Conservation (phyloP, 2,888 invertebrate species). For the Polylopha cassiicola region DNA sequence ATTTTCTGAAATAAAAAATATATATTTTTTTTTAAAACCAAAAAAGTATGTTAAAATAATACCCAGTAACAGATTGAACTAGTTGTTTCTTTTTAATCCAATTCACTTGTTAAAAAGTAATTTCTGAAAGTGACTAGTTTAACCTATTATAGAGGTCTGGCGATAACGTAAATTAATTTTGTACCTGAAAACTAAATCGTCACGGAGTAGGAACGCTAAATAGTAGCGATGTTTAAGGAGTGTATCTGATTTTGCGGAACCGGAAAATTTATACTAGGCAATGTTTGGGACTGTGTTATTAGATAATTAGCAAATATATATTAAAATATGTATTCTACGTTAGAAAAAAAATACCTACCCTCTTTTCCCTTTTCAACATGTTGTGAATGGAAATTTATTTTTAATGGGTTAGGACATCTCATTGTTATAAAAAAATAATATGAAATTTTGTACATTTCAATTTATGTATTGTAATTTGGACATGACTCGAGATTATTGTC, state of each 20-base stretch:
- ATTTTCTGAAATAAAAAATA: too few species aligned
- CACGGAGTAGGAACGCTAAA: slow-evolving; percentile 12
- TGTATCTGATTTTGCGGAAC: slow-evolving; percentile 24
- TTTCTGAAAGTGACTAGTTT: too few species aligned
- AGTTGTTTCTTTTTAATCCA: too few species aligned
- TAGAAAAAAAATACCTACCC: slow-evolving; percentile 48
- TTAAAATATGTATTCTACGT: slow-evolving; percentile 43
- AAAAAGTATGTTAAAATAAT: too few species aligned
- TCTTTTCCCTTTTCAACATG: slow-evolving; percentile 74
- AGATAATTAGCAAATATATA: slow-evolving; percentile 54
- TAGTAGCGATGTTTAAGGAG: slow-evolving; percentile 12
- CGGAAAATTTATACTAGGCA: slow-evolving; percentile 38
- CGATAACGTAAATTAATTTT: slow-evolving; percentile 17
- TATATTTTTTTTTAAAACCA: too few species aligned
- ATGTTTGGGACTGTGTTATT: slow-evolving; percentile 70
- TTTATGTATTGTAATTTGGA: slow-evolving; percentile 10
- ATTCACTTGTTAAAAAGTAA: too few species aligned
- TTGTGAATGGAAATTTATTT: slow-evolving; percentile 48
- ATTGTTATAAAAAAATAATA: slow-evolving; percentile 5
- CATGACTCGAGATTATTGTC: slow-evolving; percentile 31
- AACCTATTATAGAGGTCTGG: too few species aligned
- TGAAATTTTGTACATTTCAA: slow-evolving; percentile 9
- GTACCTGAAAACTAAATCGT: slow-evolving; percentile 16
- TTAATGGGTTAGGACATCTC: slow-evolving; percentile 20
- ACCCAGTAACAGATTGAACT: too few species aligned